phyloP scores from a whole-genome alignment of 2,888 invertebrate genomes.

The Beris chalybata region DNA sequence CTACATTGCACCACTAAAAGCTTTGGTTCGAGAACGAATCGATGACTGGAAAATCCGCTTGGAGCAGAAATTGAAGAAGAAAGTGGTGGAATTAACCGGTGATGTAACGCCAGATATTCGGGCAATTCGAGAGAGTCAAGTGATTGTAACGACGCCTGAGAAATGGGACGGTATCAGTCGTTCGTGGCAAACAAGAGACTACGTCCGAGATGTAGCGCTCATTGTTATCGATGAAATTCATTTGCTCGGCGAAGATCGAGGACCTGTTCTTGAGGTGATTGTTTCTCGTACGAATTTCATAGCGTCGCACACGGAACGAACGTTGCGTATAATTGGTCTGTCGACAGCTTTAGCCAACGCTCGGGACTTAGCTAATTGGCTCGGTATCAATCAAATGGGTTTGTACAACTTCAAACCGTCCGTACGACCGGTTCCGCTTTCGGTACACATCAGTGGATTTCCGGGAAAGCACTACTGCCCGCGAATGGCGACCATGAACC shows the following conservation, averaged over 20 bases:
- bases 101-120: slow-evolving; percentile 82
- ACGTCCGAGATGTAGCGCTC: slow-evolving; percentile 86
- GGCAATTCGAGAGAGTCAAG: slow-evolving; percentile 80
- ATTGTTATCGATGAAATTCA: slow-evolving; percentile 99
- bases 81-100: slow-evolving; percentile 95
- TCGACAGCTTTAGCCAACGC: slow-evolving; percentile 99
- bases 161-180: slow-evolving; percentile 99
- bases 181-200: slow-evolving; percentile 96
- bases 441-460: slow-evolving; percentile 89
- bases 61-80: slow-evolving; percentile 70
- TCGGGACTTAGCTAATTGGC: slow-evolving; percentile 93
- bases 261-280: slow-evolving; percentile 93
- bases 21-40: slow-evolving; percentile 93
- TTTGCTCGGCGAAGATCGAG: slow-evolving; percentile 86
- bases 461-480: slow-evolving; percentile 99
- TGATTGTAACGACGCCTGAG: slow-evolving; percentile 98
- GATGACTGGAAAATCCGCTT: slow-evolving; percentile 91
- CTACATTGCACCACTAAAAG: slow-evolving; percentile 98
- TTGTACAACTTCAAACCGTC: slow-evolving; percentile 97
- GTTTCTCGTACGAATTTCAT: slow-evolving; percentile 97
- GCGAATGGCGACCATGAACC: slow-evolving; percentile 99
- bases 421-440: slow-evolving; percentile 95
- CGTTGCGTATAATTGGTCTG: slow-evolving; percentile 87
- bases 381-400: slow-evolving; percentile 85
- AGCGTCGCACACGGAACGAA: slow-evolving; percentile 80